Base-by-base conservation (phyloP, 2,797 vertebrate species). In the Novumbra hubbsi region DNA sequence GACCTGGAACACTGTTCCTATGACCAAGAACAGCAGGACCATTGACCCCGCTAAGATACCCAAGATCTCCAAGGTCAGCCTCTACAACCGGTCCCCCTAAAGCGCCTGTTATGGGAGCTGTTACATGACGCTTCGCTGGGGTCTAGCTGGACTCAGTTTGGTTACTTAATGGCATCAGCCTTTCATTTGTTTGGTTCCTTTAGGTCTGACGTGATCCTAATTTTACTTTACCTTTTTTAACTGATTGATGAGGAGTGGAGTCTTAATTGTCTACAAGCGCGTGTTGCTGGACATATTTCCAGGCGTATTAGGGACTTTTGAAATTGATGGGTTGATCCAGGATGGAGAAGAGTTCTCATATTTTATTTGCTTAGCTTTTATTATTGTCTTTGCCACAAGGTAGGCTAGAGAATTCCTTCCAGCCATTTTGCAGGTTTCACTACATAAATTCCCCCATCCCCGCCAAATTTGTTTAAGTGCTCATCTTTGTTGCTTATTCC, bases 41-140 rank as follows among this genome's bases (percentile, higher is more conserved):
- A 95, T 99, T 68, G 98, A 99, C 91, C 98, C 98, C 83, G 93
- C 92, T 83, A 99, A 99, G 92, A 98, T 99, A 90, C 95, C 97
- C 90, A 99, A 99, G 92, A 98, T 99, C 91, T 97, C 97, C 74
- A 99, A 99, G 96, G 98, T 99, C 81, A 89, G 92, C 74, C 32
- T 0, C 2, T 41, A 30, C 4, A 30, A 4, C 15, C 15, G 11
- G 17, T 55, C 8, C 19, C n/a, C n/a, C 8, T 41, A 9, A 12
- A 21, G 15, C 24, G 3, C 48, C 21, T 16, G 2, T 55, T 21
- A n/a, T 55, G 52, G 52, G n/a, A n/a, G 52, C 6, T 55, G n/a
- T 55, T n/a, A 1, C 52, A 21, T 60, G 55, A 24, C 24, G 55
- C 16, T 60, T 57, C n/a, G 24, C 55, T 21, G n/a, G n/a, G 21